These are phyloP conservation scores for Carassius auratus DNA, from an alignment of 2,113 vertebrate genomes.

Conservation along the genomic window DNA sequence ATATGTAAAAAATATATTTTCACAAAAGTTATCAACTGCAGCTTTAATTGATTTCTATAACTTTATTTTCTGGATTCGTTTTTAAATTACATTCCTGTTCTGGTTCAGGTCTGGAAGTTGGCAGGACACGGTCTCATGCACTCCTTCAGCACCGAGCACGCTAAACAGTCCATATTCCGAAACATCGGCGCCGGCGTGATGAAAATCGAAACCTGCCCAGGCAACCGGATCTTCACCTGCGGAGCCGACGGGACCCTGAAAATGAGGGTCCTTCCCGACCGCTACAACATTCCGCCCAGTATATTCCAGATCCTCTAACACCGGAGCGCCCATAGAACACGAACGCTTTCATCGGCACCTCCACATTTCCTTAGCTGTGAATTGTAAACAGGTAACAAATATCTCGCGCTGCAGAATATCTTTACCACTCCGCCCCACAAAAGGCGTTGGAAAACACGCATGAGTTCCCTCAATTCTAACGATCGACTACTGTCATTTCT, in stretches of 20 bases:
- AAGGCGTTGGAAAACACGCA: conserved; percentile 67
- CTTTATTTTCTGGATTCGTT: no score
- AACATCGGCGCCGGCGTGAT: conserved; percentile 95
- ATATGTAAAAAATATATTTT: no score
- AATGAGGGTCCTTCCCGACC: conserved; percentile 91
- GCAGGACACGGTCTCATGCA: conserved; percentile 91
- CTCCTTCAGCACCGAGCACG: conserved; percentile 93
- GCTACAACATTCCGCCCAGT: conserved; percentile 87
- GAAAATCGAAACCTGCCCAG: conserved; percentile 88
- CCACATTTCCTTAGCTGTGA: conserved; percentile 54
- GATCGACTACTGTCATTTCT: conserved; percentile 69
- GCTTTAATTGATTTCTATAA: no score
- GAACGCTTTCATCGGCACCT: conserved; percentile 59
- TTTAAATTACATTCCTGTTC: neutral
- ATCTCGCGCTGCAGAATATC: conserved; percentile 67
- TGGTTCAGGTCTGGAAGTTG: conserved; percentile 89
- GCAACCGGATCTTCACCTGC: conserved; percentile 94
- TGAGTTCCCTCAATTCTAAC: conserved; percentile 70
- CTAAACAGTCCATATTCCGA: conserved; percentile 98
- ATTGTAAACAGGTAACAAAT: conserved; percentile 47
- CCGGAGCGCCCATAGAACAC: no score
- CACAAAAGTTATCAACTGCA: no score
- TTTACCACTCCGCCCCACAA: conserved; percentile 12
- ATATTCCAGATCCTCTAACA: conserved; percentile 87
- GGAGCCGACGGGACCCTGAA: conserved; percentile 97